Percentiles rank a stretch among this genome's conserved stretches.
Conservation (phyloP, 2,797 vertebrate species). For the Lithobates pipiens region DNA sequence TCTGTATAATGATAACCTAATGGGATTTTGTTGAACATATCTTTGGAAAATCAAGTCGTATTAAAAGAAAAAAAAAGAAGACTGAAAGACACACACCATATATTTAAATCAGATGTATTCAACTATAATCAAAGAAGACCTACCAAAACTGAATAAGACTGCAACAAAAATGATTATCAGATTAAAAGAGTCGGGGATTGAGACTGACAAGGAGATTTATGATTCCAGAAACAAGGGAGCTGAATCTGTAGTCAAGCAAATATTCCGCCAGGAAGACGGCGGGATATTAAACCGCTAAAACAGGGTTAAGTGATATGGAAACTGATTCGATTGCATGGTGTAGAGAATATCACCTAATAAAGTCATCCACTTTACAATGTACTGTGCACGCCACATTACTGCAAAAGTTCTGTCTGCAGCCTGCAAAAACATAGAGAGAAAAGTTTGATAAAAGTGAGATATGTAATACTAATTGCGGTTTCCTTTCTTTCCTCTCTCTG, state of each 20-base stretch:
- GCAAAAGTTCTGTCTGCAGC: conserved; percentile 16
- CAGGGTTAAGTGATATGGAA: conserved; percentile 63
- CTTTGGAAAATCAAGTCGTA: conserved; percentile 39
- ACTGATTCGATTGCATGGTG: conserved; percentile 48
- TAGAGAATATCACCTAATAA: conserved; percentile 52
- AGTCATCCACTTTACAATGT: conserved; percentile 54
- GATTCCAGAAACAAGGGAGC: conserved; percentile 56
- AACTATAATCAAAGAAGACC: conserved; percentile 49
- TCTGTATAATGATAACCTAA: conserved; percentile 30
- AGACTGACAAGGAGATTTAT: conserved; percentile 56
- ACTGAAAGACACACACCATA: conserved; percentile 18
- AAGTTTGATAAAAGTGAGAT: conserved; percentile 29
- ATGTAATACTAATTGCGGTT: neutral
- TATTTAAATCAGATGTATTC: conserved; percentile 48
- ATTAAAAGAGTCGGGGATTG: conserved; percentile 54
- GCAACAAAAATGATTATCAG: conserved; percentile 60
- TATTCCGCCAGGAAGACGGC: conserved; percentile 48
- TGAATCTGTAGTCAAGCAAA: conserved; percentile 56
- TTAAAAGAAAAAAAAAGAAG: neutral
- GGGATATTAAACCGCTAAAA: conserved; percentile 56
- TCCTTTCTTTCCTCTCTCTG: too few relatives aligned
- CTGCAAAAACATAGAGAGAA: conserved; percentile 10
- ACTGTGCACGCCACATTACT: conserved; percentile 18
- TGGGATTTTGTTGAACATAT: conserved; percentile 48
- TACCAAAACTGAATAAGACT: conserved; percentile 48